Conservation (phyloP, 2,888 invertebrate genomes). For the Metacarcinus magister region DNA sequence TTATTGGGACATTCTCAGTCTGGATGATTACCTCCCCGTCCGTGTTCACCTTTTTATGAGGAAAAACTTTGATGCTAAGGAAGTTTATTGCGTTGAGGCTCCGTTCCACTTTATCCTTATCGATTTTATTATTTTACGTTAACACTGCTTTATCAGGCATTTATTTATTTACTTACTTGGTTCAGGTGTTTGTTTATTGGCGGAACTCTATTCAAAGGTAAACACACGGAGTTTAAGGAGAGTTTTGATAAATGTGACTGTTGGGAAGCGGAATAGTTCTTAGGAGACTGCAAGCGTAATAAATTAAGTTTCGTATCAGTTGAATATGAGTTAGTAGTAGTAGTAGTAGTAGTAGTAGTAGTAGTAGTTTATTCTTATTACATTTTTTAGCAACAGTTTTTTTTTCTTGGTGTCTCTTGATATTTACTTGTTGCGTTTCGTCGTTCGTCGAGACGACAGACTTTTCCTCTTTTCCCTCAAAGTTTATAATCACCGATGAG, state of each 20-base stretch:
- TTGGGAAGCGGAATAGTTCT: not conserved
- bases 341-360: not conserved
- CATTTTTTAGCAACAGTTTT: not conserved
- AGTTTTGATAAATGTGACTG: not conserved
- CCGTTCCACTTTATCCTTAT: slow-evolving; percentile 10
- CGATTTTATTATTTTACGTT: not conserved
- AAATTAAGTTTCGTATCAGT: not conserved
- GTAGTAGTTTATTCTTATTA: not conserved
- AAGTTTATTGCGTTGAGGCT: not conserved
- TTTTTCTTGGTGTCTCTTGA: not conserved
- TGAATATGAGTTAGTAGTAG: not conserved
- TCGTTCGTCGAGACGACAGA: not conserved
- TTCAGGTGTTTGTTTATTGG: not conserved
- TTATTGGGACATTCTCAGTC: slow-evolving; percentile 49
- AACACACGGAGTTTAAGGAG: not conserved
- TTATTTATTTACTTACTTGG: not conserved
- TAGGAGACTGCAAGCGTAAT: not conserved
- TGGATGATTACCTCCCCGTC: slow-evolving; percentile 35
- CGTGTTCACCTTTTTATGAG: slow-evolving; percentile 29
- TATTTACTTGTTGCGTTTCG: slow-evolving; percentile 27
- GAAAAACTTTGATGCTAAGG: slow-evolving; percentile 22
- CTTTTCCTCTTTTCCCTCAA: not conserved
- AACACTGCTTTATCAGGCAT: not conserved
- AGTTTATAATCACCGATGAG: slow-evolving; percentile 51
- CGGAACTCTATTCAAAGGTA: not conserved